These are phyloP conservation scores for Cyclophora punctaria DNA, from an alignment of 2,888 invertebrate species.

Conservation along the genomic window DNA sequence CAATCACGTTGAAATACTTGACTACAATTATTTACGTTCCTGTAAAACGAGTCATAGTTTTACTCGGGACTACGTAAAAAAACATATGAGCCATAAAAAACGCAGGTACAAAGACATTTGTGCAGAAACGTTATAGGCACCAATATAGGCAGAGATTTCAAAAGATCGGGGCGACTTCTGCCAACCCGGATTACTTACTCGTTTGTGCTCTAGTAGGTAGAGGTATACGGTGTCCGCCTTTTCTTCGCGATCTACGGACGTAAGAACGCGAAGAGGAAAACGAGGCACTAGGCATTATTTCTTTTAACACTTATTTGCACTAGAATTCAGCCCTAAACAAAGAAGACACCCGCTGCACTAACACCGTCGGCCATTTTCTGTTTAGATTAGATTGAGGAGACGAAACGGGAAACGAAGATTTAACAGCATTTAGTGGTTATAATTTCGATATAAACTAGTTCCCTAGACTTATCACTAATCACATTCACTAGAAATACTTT, in stretches of 20 bases:
- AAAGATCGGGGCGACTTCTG: conserved; percentile 57
- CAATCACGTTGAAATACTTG: conserved; percentile 29
- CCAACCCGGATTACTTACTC: conserved; percentile 80
- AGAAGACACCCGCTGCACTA: conserved; percentile 84
- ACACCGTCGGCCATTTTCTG: conserved; percentile 89
- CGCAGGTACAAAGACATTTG: background rate
- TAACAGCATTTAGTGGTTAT: conserved; percentile 47
- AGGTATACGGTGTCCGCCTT: conserved; percentile 91
- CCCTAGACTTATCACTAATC: conserved; percentile 50
- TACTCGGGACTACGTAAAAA: background rate
- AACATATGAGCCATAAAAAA: background rate
- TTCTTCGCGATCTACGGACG: conserved; percentile 92
- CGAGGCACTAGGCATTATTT: conserved; percentile 95
- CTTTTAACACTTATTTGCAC: conserved; percentile 71
- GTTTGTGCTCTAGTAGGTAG: conserved; percentile 87
- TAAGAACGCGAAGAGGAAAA: conserved; percentile 94
- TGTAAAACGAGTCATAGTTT: background rate
- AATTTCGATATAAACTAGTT: conserved; percentile 33
- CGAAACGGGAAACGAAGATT: conserved; percentile 60
- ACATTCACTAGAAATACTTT: conserved; percentile 52
- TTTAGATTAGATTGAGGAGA: conserved; percentile 75
- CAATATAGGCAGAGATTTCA: conserved; percentile 23
- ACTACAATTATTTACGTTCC: conserved; percentile 3
- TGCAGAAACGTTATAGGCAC: conserved; percentile 20
- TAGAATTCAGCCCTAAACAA: conserved; percentile 82